These are phyloP conservation scores for Eidolon dupreanum DNA, from an alignment of 2,797 vertebrate genomes.

Conservation along the genomic window DNA sequence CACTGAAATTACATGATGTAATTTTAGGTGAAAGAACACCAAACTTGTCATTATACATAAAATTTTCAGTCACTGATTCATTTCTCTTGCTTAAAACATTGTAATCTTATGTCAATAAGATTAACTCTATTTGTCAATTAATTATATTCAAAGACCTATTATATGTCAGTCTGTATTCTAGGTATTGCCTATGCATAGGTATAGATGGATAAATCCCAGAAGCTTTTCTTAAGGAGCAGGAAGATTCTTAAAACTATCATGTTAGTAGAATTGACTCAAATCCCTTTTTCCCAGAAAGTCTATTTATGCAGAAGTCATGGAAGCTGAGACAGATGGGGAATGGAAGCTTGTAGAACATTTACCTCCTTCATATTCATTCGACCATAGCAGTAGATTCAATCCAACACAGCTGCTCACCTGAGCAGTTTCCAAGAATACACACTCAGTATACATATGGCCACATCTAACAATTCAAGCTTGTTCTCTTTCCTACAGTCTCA, in stretches of 20 bases:
- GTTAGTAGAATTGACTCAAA: background rate
- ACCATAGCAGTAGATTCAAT: background rate
- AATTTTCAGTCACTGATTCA: background rate
- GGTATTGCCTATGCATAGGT: background rate
- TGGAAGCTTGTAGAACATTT: background rate
- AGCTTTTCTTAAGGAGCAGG: background rate
- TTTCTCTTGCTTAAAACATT: background rate
- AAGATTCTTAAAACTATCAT: background rate
- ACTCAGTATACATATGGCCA: rapidly evolving
- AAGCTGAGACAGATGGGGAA: rapidly evolving
- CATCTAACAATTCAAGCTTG: rapidly evolving
- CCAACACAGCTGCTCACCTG: background rate
- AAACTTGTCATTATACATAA: background rate
- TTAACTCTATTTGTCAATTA: background rate
- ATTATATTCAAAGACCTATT: background rate
- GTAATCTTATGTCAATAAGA: no score
- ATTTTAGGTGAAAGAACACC: background rate
- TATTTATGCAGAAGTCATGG: background rate
- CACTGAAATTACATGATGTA: background rate
- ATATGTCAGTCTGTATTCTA: background rate
- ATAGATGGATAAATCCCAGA: background rate
- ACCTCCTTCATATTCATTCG: background rate
- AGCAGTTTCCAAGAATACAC: background rate
- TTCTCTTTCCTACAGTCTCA: background rate
- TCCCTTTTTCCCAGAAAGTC: background rate